phyloP scores from a whole-genome alignment of 2,888 invertebrate genomes.

The Drosophila austrosaltans region DNA sequence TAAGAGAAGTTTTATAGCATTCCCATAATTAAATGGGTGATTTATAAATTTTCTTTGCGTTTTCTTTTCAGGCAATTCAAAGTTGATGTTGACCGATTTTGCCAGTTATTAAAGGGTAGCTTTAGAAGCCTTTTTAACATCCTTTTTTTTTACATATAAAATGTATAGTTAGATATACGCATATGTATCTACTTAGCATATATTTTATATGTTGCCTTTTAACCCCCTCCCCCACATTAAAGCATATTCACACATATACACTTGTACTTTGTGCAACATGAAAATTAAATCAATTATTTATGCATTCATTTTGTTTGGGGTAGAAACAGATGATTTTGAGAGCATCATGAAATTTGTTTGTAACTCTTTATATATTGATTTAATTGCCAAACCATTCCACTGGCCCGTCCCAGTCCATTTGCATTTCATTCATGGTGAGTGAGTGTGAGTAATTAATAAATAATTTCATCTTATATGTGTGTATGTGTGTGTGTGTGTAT shows the following conservation, averaged over 20 bases:
- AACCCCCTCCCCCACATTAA: background rate
- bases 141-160: background rate
- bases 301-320: slow-evolving; percentile 56
- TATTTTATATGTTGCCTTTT: background rate
- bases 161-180: background rate
- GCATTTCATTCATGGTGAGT: slow-evolving; percentile 36
- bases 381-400: slow-evolving; percentile 47
- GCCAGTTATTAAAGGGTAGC: background rate
- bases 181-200: background rate
- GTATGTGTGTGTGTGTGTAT: slow-evolving; percentile 18
- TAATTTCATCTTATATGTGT: slow-evolving; percentile 53
- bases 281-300: slow-evolving; percentile 68
- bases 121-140: background rate
- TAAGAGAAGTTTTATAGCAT: too few species aligned
- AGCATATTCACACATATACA: background rate
- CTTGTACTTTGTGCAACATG: slow-evolving; percentile 29
- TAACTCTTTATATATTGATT: slow-evolving; percentile 65
- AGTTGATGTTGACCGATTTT: background rate
- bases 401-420: background rate
- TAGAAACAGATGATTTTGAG: slow-evolving; percentile 21
- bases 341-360: slow-evolving; percentile 34
- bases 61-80: background rate
- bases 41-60: background rate
- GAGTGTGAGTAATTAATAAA: slow-evolving; percentile 71
- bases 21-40: too few species aligned